Percentiles rank a stretch among this genome's conserved stretches.
Evolutionary conservation across 2,888 invertebrate species (phyloP).

Genomic region (Stramonita haemastoma): DNA sequence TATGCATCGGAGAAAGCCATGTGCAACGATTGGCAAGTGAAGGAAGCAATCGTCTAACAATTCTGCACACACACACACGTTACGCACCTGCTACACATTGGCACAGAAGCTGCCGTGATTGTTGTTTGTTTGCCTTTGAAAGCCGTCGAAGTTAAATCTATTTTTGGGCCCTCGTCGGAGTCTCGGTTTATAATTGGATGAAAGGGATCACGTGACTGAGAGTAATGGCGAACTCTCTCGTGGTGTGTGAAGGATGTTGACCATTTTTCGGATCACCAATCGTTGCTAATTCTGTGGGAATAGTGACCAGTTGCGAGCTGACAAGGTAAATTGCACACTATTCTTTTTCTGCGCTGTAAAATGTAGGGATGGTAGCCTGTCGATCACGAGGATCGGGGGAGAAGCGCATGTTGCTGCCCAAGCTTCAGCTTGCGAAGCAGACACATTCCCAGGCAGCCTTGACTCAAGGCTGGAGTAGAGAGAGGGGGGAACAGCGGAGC

Average conservation of each 20-base stretch:
- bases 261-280: slow-evolving; percentile 40
- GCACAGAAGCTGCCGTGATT: neutral
- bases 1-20: neutral
- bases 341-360: neutral
- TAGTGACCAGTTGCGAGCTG: neutral
- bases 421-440: slow-evolving; percentile 25
- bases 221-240: slow-evolving; percentile 53
- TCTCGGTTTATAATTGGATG: slow-evolving; percentile 52
- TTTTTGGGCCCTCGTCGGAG: slow-evolving; percentile 46
- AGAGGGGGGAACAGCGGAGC: slow-evolving; percentile 2
- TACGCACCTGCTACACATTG: neutral
- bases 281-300: slow-evolving; percentile 24
- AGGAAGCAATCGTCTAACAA: neutral
- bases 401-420: slow-evolving; percentile 40
- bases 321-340: slow-evolving; percentile 34
- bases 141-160: slow-evolving; percentile 36
- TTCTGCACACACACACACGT: neutral
- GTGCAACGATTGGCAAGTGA: neutral
- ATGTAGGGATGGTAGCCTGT: neutral
- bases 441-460: slow-evolving; percentile 38
- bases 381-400: slow-evolving; percentile 7
- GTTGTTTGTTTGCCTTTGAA: slow-evolving; percentile 43
- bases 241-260: slow-evolving; percentile 38
- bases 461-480: neutral
- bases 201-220: slow-evolving; percentile 49